These are phyloP conservation scores for Idaea biselata DNA, from an alignment of 2,888 invertebrate species.

Conservation along the genomic window DNA sequence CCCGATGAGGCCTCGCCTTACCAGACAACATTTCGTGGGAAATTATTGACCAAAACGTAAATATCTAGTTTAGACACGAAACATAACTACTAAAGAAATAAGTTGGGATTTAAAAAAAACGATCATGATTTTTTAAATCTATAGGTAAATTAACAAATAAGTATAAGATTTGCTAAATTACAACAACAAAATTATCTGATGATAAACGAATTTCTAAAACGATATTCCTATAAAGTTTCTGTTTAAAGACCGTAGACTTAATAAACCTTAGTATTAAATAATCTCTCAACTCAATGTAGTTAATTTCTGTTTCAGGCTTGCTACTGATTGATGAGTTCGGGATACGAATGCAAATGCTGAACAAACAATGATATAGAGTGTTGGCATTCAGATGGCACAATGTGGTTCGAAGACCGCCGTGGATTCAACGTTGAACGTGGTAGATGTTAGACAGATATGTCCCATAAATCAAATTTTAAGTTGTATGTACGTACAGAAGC, in stretches of 20 bases:
- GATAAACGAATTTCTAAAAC: neutral
- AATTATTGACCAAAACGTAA: conserved; percentile 20
- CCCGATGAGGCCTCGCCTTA: conserved; percentile 32
- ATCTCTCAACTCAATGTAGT: neutral
- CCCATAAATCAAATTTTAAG: neutral
- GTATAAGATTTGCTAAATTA: no score
- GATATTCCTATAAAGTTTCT: neutral
- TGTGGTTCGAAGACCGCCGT: conserved; percentile 7
- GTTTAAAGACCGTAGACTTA: neutral
- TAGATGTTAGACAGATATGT: neutral
- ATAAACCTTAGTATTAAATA: neutral
- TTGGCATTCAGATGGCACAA: conserved; percentile 13
- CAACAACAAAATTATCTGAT: neutral
- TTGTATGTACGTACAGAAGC: neutral
- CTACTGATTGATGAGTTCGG: conserved; percentile 40
- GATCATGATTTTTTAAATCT: no score
- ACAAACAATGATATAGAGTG: conserved; percentile 20
- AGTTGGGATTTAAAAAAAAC: neutral
- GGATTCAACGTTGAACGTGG: neutral
- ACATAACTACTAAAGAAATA: neutral
- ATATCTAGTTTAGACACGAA: neutral
- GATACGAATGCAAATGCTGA: conserved; percentile 35
- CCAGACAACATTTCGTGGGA: conserved; percentile 27
- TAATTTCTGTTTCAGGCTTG: conserved; percentile 8
- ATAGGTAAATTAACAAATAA: no score